These are phyloP conservation scores for Mellivora capensis DNA, from an alignment of 2,113 vertebrate genomes.

Conservation along the genomic window DNA sequence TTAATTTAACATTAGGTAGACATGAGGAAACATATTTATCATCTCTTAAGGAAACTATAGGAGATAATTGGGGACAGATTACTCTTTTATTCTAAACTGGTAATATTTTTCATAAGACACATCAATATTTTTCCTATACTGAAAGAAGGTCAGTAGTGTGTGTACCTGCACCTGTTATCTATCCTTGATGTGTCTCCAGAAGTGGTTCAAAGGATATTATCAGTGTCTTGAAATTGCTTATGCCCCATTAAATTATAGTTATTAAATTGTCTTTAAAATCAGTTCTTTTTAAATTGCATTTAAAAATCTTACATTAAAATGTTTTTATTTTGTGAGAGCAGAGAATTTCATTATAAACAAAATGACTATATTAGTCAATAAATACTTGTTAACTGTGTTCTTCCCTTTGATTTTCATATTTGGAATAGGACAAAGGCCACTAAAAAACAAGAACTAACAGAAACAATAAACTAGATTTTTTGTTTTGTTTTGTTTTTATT, in stretches of 20 bases:
- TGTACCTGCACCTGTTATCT: not conserved
- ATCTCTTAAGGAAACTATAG: slow-evolving; percentile 34
- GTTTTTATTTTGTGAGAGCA: not conserved
- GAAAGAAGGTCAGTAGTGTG: not conserved
- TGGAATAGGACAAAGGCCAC: not conserved
- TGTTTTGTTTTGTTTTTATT: no score
- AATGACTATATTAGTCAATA: not conserved
- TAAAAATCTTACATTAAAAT: not conserved
- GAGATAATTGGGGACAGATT: slow-evolving; percentile 46
- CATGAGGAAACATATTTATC: slow-evolving; percentile 21
- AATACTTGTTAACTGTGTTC: not conserved
- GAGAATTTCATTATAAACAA: not conserved
- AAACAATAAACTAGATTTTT: not conserved
- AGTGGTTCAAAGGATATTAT: not conserved
- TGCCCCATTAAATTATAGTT: not conserved
- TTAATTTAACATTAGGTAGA: slow-evolving; percentile 59
- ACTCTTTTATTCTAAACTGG: not conserved
- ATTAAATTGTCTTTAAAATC: not conserved
- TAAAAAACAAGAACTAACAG: not conserved
- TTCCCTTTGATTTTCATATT: not conserved
- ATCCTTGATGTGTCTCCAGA: not conserved
- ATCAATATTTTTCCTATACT: not conserved
- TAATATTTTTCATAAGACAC: not conserved
- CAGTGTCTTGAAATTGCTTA: not conserved
- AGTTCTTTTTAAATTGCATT: not conserved